Evolutionary conservation across 2,888 invertebrate species (phyloP), one percentile per base, ranked within the genome.

Genomic region (Marronus borbonicus): DNA sequence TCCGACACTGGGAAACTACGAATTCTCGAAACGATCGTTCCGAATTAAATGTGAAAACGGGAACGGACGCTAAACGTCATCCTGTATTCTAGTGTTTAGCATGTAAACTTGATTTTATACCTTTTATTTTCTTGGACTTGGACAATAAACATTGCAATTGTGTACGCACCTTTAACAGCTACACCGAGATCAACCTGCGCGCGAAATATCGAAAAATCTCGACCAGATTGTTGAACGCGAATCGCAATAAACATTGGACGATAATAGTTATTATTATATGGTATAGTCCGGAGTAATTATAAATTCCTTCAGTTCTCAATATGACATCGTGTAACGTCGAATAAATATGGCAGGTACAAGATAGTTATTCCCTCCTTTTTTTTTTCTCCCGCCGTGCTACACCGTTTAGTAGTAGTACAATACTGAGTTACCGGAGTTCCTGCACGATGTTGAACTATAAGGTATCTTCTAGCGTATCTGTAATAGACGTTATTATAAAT

Each of bases 361-460:
- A 44, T 44, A 44, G 44, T 44, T 44, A 44, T 44, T 10, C 44
- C 44, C 2, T 44, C 44, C 12, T 8, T 44, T 44, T 44, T 44
- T 44, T 44, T 44, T 44, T 39, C 44, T 44, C 44, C 44, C 44
- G 8, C 44, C 44, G 44, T 2, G 8, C 44, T 44, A 8, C 44
- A 12, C 44, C 44, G 44, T 44, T 44, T n/a, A 12, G 44, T 44
- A 12, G 44, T 44, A 66, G 31, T 28, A 69, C 50, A 69, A 69
- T 50, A 44, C 8, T 52, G 28, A 50, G 24, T 28, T 69, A 69
- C 20, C 28, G 49, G n/a, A 28, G 52, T 58, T 70, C 70, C 17
- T 58, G 77, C 77, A 77, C 77, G 77, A 77, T 69, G 77, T 77
- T 77, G 77, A 77, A 77, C 77, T 77, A 77, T 77, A 77, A 70